Conservation (phyloP, 2,888 invertebrate species). For the Dicyrtoma fusca region DNA sequence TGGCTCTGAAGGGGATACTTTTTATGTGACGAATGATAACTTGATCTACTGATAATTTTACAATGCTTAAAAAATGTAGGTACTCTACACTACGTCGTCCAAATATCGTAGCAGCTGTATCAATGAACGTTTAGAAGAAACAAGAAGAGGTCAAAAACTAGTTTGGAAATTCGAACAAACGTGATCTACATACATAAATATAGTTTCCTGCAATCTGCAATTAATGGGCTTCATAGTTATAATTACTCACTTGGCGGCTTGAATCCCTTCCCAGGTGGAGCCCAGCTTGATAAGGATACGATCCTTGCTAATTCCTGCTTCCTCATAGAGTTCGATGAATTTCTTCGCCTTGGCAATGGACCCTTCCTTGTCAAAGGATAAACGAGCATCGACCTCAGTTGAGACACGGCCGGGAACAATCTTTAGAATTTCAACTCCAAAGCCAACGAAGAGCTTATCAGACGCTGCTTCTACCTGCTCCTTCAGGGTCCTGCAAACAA, state of each 20-base stretch:
- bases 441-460: conserved; percentile 92
- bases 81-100: no score
- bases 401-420: conserved; percentile 97
- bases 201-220: no score
- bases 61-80: no score
- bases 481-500: conserved; percentile 68
- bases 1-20: no score
- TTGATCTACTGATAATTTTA: no score
- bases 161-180: no score
- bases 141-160: no score
- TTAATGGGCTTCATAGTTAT: no score
- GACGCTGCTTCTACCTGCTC: conserved; percentile 82
- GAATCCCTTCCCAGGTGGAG: conserved; percentile 99
- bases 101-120: no score
- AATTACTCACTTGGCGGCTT: conserved; percentile 86
- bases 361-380: conserved; percentile 91
- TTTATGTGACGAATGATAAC: no score
- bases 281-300: conserved; percentile 96
- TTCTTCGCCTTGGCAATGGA: conserved; percentile 88
- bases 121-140: no score
- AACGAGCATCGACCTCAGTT: conserved; percentile 93
- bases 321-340: conserved; percentile 86
- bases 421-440: conserved; percentile 96
- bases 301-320: conserved; percentile 86
- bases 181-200: no score